These are phyloP conservation scores for Campylomormyrus tamandua DNA, from an alignment of 2,113 vertebrate genomes.

Conservation along the genomic window DNA sequence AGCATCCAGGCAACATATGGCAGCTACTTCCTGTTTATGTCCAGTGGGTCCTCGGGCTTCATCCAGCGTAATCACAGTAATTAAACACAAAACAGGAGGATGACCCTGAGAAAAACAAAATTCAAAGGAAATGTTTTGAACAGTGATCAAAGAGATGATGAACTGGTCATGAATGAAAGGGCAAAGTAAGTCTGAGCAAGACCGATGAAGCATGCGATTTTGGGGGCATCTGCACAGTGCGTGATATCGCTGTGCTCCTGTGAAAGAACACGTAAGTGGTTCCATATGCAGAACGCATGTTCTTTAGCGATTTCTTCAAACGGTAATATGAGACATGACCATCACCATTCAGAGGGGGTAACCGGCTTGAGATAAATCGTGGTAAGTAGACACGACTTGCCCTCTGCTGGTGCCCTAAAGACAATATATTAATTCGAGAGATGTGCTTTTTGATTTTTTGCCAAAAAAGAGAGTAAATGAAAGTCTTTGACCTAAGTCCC, in stretches of 20 bases:
- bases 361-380: too few species aligned
- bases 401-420: background rate
- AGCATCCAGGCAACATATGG: background rate
- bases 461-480: conserved; percentile 5
- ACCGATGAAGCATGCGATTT: background rate
- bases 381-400: background rate
- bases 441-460: background rate
- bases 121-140: background rate
- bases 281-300: background rate
- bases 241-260: background rate
- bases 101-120: background rate
- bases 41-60: background rate
- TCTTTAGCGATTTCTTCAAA: background rate
- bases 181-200: background rate
- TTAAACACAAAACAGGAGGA: background rate
- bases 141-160: background rate
- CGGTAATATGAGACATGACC: background rate
- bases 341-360: background rate
- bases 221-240: background rate
- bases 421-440: background rate
- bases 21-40: conserved; percentile 10
- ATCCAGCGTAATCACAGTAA: background rate
- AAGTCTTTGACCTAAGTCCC: background rate
- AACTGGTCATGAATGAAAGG: background rate
- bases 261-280: background rate